These are phyloP conservation scores for Eurytoma californica DNA, from an alignment of 2,888 invertebrate genomes.

Conservation along the genomic window DNA sequence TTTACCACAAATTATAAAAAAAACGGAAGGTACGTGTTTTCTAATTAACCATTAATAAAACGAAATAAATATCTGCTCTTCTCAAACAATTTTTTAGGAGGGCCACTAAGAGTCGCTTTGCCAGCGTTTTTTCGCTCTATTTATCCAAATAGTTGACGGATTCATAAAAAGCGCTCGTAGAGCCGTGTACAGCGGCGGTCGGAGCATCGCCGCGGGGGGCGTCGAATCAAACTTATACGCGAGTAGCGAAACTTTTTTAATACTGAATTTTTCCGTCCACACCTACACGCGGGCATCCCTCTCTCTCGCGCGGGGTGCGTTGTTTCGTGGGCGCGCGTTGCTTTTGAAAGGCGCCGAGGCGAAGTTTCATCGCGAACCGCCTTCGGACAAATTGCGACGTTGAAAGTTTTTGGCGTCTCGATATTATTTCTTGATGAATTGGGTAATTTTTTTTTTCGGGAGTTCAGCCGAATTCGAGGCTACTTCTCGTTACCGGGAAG, in stretches of 20 bases:
- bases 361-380: background rate
- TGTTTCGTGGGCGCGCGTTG: conserved; percentile 24
- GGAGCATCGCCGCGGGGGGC: background rate
- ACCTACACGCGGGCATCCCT: background rate
- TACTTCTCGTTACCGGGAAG: conserved; percentile 22
- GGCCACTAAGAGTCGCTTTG: too few species aligned
- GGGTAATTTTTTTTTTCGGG: conserved; percentile 15
- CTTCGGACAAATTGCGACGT: conserved; percentile 27
- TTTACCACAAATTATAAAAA: too few species aligned
- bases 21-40: too few species aligned
- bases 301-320: conserved; percentile 1
- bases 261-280: conserved; percentile 48
- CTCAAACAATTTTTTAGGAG: background rate
- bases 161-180: conserved; percentile 7
- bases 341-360: background rate
- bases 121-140: background rate
- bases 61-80: too few species aligned
- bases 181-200: background rate
- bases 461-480: background rate
- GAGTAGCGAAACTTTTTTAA: conserved; percentile 51
- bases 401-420: conserved; percentile 31
- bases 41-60: too few species aligned
- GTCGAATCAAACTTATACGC: conserved; percentile 36
- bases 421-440: conserved; percentile 50
- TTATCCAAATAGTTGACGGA: conserved; percentile 27